phyloP scores from a whole-genome alignment of 92 coral and sea anemone genomes.

The Parazoanthus atlanticus region DNA sequence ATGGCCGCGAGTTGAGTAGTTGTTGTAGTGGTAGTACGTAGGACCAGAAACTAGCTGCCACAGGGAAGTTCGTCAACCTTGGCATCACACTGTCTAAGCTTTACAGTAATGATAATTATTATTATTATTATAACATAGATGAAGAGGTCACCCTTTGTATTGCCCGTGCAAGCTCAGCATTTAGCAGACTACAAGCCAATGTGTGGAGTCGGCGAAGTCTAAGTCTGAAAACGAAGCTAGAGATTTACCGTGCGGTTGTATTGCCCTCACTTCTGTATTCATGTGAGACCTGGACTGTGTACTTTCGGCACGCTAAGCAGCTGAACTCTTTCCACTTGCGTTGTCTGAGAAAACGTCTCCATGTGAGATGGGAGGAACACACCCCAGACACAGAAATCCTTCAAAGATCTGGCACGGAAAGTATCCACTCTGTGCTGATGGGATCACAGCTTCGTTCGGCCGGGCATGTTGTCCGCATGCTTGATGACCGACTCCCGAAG shows the following conservation, averaged over 20 bases:
- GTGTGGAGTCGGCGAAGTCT: not conserved
- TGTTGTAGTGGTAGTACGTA: too few species aligned
- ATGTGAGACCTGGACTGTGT: not conserved
- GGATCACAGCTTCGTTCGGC: too few species aligned
- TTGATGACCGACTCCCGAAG: too few species aligned
- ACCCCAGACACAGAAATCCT: not conserved
- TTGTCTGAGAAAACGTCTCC: constrained; percentile 9
- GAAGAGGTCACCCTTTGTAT: not conserved
- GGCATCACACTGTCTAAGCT: too few species aligned
- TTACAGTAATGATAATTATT: too few species aligned
- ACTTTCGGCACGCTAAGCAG: not conserved
- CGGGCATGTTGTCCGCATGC: too few species aligned
- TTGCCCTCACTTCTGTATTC: not conserved
- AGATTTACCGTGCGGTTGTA: not conserved
- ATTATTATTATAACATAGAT: too few species aligned
- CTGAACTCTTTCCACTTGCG: constrained; percentile 20
- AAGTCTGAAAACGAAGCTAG: not conserved
- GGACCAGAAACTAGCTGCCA: too few species aligned
- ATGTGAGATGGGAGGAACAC: not conserved
- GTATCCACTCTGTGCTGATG: too few species aligned
- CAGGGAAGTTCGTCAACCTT: too few species aligned
- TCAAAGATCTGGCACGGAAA: too few species aligned
- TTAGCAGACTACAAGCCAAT: not conserved
- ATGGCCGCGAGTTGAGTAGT: too few species aligned
- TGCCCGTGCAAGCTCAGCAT: not conserved